A percentile compares a stretch with the other conserved stretches of the same genome.
phyloP scores from a whole-genome alignment of 30 jellyfish, hydroid and myxozoan species.

The Hydractinia echinata region DNA sequence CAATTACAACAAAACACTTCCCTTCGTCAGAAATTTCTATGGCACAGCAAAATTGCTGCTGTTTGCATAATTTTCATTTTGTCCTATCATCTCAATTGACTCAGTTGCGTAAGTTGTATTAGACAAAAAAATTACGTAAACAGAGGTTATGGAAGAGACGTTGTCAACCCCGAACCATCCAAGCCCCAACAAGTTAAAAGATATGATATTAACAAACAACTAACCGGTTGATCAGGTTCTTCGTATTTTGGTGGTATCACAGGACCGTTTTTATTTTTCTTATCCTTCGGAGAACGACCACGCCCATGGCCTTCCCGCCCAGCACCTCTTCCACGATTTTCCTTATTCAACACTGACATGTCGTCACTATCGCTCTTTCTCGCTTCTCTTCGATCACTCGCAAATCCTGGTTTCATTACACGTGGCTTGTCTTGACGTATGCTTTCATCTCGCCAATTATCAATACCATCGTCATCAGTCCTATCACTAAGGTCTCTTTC shows the following conservation, averaged over 20 bases:
- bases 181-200: too few relatives aligned
- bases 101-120: not conserved
- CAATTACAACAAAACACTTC: too few relatives aligned
- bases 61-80: not conserved
- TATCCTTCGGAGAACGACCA: constrained; percentile 23
- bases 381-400: not conserved
- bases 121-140: not conserved
- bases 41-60: not conserved
- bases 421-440: constrained; percentile 45
- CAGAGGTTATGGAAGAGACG: not conserved
- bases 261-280: not conserved
- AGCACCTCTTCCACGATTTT: constrained; percentile 7
- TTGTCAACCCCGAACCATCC: not conserved
- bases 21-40: not conserved
- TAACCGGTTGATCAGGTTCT: constrained; percentile 42
- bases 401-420: constrained; percentile 39
- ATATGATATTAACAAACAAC: not conserved
- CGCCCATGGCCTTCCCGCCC: constrained; percentile 19
- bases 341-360: not conserved
- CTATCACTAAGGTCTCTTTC: not conserved
- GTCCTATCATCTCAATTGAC: too few relatives aligned
- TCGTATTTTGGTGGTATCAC: constrained; percentile 35
- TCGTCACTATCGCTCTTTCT: not conserved
- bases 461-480: constrained; percentile 25
- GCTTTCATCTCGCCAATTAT: constrained; percentile 49